Base-by-base conservation (phyloP, 1,140 invertebrate species). In the Daktulosphaira vitifoliae region DNA sequence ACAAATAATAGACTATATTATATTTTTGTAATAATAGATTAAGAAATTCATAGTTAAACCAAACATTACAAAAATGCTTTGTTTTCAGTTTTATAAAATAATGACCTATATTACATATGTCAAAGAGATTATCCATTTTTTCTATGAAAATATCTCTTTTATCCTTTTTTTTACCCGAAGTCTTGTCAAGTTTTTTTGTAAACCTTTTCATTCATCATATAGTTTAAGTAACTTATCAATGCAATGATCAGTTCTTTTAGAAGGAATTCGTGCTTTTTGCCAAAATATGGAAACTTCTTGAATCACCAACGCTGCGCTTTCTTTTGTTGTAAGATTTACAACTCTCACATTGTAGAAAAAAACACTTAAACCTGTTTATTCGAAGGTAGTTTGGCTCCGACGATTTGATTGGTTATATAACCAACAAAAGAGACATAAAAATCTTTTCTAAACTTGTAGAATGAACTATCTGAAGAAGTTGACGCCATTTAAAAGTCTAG, bases 341-440 rank as follows among this genome's bases (percentile, higher is more conserved):
- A 44, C 49, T 66, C 67, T 50, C 48, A 66, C 50, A 38, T 66
- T 68, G 37, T 23, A 68, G 42, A 66, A 64, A 23, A 68, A 49
- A 68, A 66, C 67, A 53, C 46, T 56, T 18, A 68, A 49, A 68
- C 64, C 49, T 68, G 62, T 46, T 56, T 44, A 59, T 66, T 68
- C 33, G 64, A 68, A 26, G 38, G 38, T 42, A 42, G 38, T 42
- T 42, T 42, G 13, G 38, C 38, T 42, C 38, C 38, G 4, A 13
- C 48, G 22, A 50, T 50, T 50, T 50, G 48, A 50, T 18, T 22
- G 25, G 48, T 18, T 18, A 23, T 23, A 18, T 50, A 15, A 18
- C 6, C 48, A 22, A 50, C 38, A 42, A 42, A 3, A 42, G 38
- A 13, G 11, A 42, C 11, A 42, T 42, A 42, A 6, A 42, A 42